Conservation (phyloP, 2,113 vertebrate species). For the Aphyosemion australe region DNA sequence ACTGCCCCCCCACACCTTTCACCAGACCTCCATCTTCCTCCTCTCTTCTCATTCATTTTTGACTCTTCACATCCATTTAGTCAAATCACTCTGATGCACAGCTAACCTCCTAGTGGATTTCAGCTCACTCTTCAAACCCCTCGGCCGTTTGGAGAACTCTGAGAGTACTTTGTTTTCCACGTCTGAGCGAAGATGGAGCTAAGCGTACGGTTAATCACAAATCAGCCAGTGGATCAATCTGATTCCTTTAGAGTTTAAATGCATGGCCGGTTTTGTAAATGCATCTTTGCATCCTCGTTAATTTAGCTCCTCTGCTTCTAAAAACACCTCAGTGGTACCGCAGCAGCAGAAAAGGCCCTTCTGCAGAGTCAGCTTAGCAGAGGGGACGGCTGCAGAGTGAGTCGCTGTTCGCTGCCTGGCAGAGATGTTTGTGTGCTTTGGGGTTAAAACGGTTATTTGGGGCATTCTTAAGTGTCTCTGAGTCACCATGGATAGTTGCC, state of each 20-base stretch:
- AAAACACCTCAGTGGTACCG: not conserved
- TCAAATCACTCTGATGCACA: slow-evolving; percentile 14
- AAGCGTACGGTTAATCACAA: slow-evolving; percentile 37
- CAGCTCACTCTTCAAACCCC: slow-evolving; percentile 42
- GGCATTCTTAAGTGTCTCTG: no score
- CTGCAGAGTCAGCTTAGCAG: not conserved
- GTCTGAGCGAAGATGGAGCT: slow-evolving; percentile 13
- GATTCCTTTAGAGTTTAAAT: not conserved
- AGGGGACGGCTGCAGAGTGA: no score
- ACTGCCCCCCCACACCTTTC: slow-evolving; percentile 15
- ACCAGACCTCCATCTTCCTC: slow-evolving; percentile 28
- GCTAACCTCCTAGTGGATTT: slow-evolving; percentile 43
- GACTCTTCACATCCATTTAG: slow-evolving; percentile 49
- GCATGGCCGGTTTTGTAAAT: not conserved
- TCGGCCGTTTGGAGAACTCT: slow-evolving; percentile 1
- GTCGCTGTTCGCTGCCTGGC: no score
- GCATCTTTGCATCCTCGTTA: not conserved
- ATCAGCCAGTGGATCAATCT: slow-evolving; percentile 36
- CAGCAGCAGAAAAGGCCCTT: not conserved
- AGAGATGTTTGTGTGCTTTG: no score
- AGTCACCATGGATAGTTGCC: no score
- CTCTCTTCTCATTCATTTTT: slow-evolving; percentile 8
- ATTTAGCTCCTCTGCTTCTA: not conserved
- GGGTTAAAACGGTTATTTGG: no score
- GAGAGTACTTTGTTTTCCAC: no score